Conservation (phyloP, 1,140 invertebrate genomes). For the Drosophila baimaii region DNA sequence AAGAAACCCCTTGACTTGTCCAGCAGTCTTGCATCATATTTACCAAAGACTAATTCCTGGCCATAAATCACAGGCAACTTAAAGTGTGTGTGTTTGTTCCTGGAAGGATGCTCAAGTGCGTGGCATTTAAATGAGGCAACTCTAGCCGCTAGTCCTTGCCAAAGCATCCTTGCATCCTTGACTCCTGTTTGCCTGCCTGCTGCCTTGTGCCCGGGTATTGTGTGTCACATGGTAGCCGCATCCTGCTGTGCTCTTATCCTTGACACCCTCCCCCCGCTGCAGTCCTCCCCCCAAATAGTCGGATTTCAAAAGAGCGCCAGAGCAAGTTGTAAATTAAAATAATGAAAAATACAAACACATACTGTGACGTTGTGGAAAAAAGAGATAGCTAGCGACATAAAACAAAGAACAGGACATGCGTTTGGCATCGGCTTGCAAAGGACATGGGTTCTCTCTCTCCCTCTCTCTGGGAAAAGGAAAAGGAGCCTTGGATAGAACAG, state of each 20-base stretch:
- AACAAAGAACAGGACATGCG: slow-evolving; percentile 60
- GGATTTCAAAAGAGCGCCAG: slow-evolving; percentile 68
- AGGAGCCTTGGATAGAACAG: slow-evolving; percentile 1
- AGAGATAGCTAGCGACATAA: slow-evolving; percentile 39
- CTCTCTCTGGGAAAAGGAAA: not conserved
- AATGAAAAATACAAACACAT: slow-evolving; percentile 64
- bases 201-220: slow-evolving; percentile 2
- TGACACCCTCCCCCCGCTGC: slow-evolving; percentile 5
- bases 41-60: not conserved
- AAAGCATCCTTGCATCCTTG: not conserved
- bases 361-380: slow-evolving; percentile 14
- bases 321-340: slow-evolving; percentile 77
- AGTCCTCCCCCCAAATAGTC: slow-evolving; percentile 29
- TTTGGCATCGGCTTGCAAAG: slow-evolving; percentile 70
- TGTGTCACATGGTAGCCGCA: slow-evolving; percentile 33
- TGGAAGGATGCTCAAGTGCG: slow-evolving; percentile 22
- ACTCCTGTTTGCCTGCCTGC: slow-evolving; percentile 22
- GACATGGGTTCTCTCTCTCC: slow-evolving; percentile 17
- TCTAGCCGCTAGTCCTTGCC: not conserved
- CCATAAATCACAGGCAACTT: slow-evolving; percentile 7
- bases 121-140: slow-evolving; percentile 15
- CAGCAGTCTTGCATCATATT: not conserved
- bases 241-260: slow-evolving; percentile 45
- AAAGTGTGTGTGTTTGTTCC: slow-evolving; percentile 11
- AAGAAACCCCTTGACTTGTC: not conserved